Evolutionary conservation across 2,113 vertebrate genomes (phyloP), one percentile per base, ranked within the genome.

Genomic region (Paradisaea rubra): DNA sequence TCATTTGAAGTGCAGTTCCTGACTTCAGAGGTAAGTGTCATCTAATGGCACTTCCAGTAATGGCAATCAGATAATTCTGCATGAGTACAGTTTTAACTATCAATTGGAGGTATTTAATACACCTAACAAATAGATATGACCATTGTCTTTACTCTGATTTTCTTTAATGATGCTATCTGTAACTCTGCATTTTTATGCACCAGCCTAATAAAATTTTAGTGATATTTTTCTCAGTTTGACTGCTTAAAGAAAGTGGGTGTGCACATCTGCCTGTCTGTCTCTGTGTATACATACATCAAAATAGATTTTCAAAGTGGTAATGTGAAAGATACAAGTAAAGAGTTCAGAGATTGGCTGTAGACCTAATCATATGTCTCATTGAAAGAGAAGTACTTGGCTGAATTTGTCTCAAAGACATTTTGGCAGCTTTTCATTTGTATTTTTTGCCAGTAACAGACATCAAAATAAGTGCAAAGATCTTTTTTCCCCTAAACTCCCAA

Each of bases 361-460:
- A 91, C 24, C 11, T 20, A 87, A 69, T 91, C 50, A 52, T 42
- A 35, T 41, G 44, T 76, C 71, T 77, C 44, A 71, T 10, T 89
- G 61, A 87, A 89, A 52, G 24, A 81, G 1, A 92, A 84, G 66
- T 80, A 72, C 24, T 77, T 91, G 33, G 54, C 50, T 89, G 54
- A 89, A 70, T 89, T 81, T 89, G 50, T 89, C 71, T 80, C 47
- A 78, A 30, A 70, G 53, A 66, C 15, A 89, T 64, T 95, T 92
- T 66, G 74, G 59, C 71, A 91, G 81, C 24, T 78, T 95, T 91
- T 82, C 0, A 0, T 92, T 85, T 92, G 15, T 77, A 52, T 41
- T 77, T 92, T 92, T 74, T 89, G 63, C 63, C 81, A 88, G 47
- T 63, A 91, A 83, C 22, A 91, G 89, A 70, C 42, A 88, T 70